Evolutionary conservation across 2,797 vertebrate species (phyloP).

Genomic region (Falco naumanni): DNA sequence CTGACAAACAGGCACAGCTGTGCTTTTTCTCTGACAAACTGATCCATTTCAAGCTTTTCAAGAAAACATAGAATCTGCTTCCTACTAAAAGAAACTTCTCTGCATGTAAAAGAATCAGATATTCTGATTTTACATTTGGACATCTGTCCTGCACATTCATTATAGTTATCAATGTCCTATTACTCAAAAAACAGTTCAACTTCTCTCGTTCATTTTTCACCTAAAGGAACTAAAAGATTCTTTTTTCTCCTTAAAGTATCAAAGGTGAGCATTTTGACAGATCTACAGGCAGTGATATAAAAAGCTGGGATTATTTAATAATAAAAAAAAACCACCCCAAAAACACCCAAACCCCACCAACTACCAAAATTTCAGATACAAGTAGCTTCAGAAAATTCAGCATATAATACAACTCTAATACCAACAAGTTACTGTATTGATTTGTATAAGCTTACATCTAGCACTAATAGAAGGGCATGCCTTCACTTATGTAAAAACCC

Average conservation of each 20-base stretch:
- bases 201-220: neutral
- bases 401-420: neutral
- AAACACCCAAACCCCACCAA: neutral
- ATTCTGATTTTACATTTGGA: neutral
- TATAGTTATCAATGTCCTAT: neutral
- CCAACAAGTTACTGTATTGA: neutral
- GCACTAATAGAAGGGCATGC: neutral
- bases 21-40: neutral
- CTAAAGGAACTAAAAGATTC: neutral
- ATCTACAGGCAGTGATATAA: neutral
- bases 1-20: neutral
- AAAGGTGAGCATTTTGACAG: neutral
- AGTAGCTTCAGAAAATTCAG: neutral
- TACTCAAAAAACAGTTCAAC: neutral
- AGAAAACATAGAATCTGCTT: neutral
- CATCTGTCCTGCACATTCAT: neutral
- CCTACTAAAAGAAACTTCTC: neutral
- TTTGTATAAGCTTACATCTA: neutral
- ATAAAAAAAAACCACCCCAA: neutral
- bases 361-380: neutral
- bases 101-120: neutral
- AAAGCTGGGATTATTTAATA: neutral
- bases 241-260: neutral
- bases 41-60: constrained; percentile 2
- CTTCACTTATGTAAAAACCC: neutral